A percentile compares a stretch with the other conserved stretches of the same genome.
Evolutionary conservation across 2,797 vertebrate genomes (phyloP).

Genomic region (Tamandua tetradactyla): DNA sequence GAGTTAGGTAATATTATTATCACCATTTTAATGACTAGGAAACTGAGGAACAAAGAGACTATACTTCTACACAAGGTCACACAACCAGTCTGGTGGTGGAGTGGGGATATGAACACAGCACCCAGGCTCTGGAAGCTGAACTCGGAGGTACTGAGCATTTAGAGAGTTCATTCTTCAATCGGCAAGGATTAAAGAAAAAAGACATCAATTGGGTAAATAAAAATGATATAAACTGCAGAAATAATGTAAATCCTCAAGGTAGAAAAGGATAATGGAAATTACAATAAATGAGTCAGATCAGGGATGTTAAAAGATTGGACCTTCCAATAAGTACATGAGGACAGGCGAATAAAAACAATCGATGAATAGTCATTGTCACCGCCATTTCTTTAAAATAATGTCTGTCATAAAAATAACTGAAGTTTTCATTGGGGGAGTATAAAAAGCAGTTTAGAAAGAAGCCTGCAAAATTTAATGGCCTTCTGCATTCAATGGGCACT

Average conservation of each 20-base stretch:
- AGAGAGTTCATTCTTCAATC: neutral
- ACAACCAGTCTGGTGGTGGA: neutral
- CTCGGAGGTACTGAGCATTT: neutral
- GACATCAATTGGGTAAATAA: neutral
- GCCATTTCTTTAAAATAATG: constrained; percentile 74
- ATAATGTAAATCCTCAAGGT: neutral
- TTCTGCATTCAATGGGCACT: neutral
- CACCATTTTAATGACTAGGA: neutral
- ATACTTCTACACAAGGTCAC: neutral
- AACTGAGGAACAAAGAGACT: neutral
- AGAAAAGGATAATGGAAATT: neutral
- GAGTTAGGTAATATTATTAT: neutral
- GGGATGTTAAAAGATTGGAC: constrained; percentile 63
- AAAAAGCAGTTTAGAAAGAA: constrained; percentile 69
- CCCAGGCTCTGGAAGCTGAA: neutral
- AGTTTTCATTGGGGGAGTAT: constrained; percentile 76
- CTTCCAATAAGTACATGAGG: neutral
- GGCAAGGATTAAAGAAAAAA: neutral
- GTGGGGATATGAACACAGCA: neutral
- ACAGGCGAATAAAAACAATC: constrained; percentile 67
- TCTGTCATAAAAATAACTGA: constrained; percentile 76
- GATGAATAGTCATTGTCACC: constrained; percentile 65
- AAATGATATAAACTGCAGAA: neutral
- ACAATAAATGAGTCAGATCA: constrained; percentile 45
- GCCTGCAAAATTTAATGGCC: constrained; percentile 63